A percentile compares a stretch with the other conserved stretches of the same genome.
These are phyloP conservation scores for Clarias fuscus DNA, from an alignment of 2,797 vertebrate species.

Conservation along the genomic window DNA sequence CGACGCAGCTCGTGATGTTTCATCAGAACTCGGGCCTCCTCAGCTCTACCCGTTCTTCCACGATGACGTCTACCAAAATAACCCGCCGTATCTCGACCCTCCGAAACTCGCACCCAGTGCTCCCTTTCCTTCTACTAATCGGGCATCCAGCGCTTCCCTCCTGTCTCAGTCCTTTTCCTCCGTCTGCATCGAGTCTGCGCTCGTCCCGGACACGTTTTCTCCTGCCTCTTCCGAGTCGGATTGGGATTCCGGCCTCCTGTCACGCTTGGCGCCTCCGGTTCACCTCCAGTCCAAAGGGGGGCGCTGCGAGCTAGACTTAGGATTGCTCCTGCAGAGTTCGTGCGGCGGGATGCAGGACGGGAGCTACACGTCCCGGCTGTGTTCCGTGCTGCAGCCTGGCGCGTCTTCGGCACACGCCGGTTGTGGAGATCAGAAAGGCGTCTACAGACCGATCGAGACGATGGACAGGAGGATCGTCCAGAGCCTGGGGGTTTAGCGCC, in stretches of 20 bases:
- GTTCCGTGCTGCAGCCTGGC: slow-evolving; percentile 63
- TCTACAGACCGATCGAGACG: slow-evolving; percentile 1
- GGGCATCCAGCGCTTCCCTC: slow-evolving; percentile 51
- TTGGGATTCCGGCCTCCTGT: slow-evolving; percentile 73
- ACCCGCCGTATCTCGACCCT: slow-evolving; percentile 18
- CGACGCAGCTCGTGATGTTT: background rate
- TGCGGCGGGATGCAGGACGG: slow-evolving; percentile 64
- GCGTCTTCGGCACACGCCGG: background rate
- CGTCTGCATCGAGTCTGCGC: slow-evolving; percentile 64
- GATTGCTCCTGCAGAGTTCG: slow-evolving; percentile 69
- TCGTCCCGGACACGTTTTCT: slow-evolving; percentile 55
- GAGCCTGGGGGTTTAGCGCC: slow-evolving; percentile 26
- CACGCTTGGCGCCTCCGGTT: slow-evolving; percentile 29
- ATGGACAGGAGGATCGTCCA: slow-evolving; percentile 14
- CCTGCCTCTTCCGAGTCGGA: slow-evolving; percentile 65
- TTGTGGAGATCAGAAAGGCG: background rate
- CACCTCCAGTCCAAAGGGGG: slow-evolving; percentile 1
- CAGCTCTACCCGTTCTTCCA: slow-evolving; percentile 45
- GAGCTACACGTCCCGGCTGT: slow-evolving; percentile 69
- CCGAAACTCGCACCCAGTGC: slow-evolving; percentile 37
- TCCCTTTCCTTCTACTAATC: slow-evolving; percentile 24
- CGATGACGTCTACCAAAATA: slow-evolving; percentile 28
- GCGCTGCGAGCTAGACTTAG: slow-evolving; percentile 58
- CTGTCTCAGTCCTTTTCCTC: slow-evolving; percentile 62
- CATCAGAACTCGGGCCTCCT: slow-evolving; percentile 44